phyloP scores from a whole-genome alignment of 2,113 vertebrate genomes.

The Ammodytes marinus region DNA sequence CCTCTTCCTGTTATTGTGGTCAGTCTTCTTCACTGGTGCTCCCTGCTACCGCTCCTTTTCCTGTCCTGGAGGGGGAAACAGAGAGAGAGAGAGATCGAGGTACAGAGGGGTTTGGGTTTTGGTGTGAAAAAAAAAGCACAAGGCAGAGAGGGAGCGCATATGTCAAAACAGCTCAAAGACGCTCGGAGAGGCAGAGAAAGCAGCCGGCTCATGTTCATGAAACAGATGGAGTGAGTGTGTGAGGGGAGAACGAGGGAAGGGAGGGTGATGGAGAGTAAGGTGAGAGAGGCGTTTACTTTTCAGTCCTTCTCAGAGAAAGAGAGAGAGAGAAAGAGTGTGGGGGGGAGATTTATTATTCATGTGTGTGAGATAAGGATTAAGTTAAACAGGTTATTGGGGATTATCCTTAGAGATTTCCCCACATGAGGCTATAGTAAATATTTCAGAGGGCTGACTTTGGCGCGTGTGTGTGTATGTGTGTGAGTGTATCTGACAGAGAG shows the following conservation, averaged over 20 bases:
- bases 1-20: constrained; percentile 92
- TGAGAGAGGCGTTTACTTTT: constrained; percentile 71
- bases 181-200: constrained; percentile 64
- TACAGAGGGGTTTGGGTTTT: constrained; percentile 2
- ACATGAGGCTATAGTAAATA: constrained; percentile 81
- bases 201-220: constrained; percentile 70
- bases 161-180: constrained; percentile 68
- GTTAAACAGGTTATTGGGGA: constrained; percentile 87
- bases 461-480: constrained; percentile 46
- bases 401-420: constrained; percentile 82
- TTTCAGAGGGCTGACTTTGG: constrained; percentile 70
- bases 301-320: constrained; percentile 47
- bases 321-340: constrained; percentile 33
- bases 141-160: constrained; percentile 38
- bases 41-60: constrained; percentile 70
- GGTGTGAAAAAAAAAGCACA: constrained; percentile 28
- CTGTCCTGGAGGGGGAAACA: constrained; percentile 73
- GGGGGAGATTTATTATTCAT: constrained; percentile 82
- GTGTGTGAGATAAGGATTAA: constrained; percentile 85
- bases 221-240: constrained; percentile 73
- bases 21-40: constrained; percentile 50
- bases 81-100: constrained; percentile 5
- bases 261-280: constrained; percentile 62
- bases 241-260: constrained; percentile 45
- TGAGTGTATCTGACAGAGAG: constrained; percentile 69